A percentile compares a stretch with the other conserved stretches of the same genome.
These are phyloP conservation scores for Drosophila mauritiana DNA, from an alignment of 1,140 invertebrate genomes.

Conservation along the genomic window DNA sequence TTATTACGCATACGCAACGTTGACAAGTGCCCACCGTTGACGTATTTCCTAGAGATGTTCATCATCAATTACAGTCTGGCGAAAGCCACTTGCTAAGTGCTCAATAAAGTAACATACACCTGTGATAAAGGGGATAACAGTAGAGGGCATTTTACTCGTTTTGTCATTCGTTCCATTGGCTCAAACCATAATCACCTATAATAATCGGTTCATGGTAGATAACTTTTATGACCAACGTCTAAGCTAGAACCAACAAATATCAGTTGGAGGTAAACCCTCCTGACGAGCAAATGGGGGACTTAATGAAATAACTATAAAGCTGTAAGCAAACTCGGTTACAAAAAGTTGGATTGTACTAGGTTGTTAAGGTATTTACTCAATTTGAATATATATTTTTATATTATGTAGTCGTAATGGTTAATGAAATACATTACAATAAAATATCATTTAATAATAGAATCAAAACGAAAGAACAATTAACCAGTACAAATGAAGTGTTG, in stretches of 20 bases:
- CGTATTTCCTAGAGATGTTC: conserved; percentile 38
- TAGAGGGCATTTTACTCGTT: conserved; percentile 21
- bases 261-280: too few relatives aligned
- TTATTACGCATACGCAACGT: conserved; percentile 55
- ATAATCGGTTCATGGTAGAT: conserved; percentile 41
- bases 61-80: conserved; percentile 9
- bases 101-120: conserved; percentile 31
- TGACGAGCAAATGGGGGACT: conserved; percentile 1
- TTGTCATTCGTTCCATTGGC: conserved; percentile 27
- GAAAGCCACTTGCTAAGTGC: conserved; percentile 50
- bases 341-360: not conserved
- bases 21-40: conserved; percentile 25
- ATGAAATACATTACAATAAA: not conserved
- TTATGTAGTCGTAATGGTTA: not conserved
- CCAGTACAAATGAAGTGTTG: not conserved
- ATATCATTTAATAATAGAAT: not conserved
- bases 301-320: conserved; percentile 1
- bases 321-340: not conserved
- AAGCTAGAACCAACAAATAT: conserved; percentile 4
- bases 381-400: too few relatives aligned
- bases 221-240: conserved; percentile 34
- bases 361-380: not conserved
- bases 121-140: conserved; percentile 23
- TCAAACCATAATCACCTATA: conserved; percentile 34
- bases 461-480: not conserved